Evolutionary conservation across 2,113 vertebrate genomes (phyloP), one percentile per base, ranked within the genome.

Genomic region (Caranx ignobilis): DNA sequence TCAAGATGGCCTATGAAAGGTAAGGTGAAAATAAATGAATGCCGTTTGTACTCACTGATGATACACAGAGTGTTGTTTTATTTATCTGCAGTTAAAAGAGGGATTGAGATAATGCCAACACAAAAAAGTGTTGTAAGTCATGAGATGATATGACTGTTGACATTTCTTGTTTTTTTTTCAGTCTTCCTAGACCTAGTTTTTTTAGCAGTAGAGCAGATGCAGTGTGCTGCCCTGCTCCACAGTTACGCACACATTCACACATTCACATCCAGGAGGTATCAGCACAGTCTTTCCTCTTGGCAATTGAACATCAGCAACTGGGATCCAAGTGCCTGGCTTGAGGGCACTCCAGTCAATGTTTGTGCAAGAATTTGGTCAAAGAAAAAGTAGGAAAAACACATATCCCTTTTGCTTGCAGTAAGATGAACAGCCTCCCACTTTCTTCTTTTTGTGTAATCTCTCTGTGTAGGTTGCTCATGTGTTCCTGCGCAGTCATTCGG

Each of bases 281-380:
- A 0, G 34, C 72, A 47, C 21, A 61, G 61, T 41, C 35, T 79
- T 59, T 75, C 31, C 73, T 83, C 34, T 52, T 83, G 64, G 77
- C 59, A 87, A 60, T 64, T 41, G 21, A 79, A 59, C 62, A 50
- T 31, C 55, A 71, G 56, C 71, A 70, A 59, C 56, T 63, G 80
- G 48, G 47, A 68, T 84, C 39, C 74, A 21, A 83, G 47, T 72
- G 75, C 16, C 41, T 48, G 9, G 63, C 85, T 83, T 71, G 6
- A 75, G 75, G 85, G 72, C 3, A 52, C 26, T 12, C 76, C 62
- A 56, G 11, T 41, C 47, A 84, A 48, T 60, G 48, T 70, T 90
- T 64, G 54, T 31, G 39, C n/a, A 63, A 63, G 32, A 82, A 73
- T 59, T 75, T 62, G 37, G 61, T 71, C 47, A 50, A 39, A 75